Base-by-base conservation (phyloP, 2,888 invertebrate genomes). In the Pheosia tremula region DNA sequence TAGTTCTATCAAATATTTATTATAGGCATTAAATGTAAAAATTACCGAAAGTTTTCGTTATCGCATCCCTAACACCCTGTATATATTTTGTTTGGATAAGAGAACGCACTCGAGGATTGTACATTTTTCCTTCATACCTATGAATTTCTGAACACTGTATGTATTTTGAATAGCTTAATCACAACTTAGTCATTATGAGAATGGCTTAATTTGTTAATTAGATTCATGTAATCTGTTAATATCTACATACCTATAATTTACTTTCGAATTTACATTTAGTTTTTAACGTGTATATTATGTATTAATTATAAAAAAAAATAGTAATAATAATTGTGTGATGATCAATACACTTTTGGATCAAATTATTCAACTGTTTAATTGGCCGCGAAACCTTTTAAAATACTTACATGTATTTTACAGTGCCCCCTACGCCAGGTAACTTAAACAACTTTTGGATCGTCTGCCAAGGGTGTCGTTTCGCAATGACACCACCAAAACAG, bases 241-340 rank as follows among this genome's bases (percentile, higher is more conserved):
- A 24, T 2, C 24, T 24, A 24, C 24, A 41, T 41, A 41, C 59
- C n/a, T n/a, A n/a, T n/a, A 62, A 82, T 82, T 90, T 91, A 77
- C 81, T 91, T 92, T 91, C 90, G 90, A 92, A 91, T 91, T 91
- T 91, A 91, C 78, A 77, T 82, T 87, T 88, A 90, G 84, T 80
- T 84, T 63, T 78, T 87, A 85, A 85, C 79, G 74, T 89, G 86
- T 86, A 87, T 82, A 24, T 24, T 24, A 88, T 77, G 77, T 86
- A 79, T 78, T 79, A 68, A 80, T 70, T 72, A 68, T 73, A 73
- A 71, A 74, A 81, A 83, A 82, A 83, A 83, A 24, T 24, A 24
- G 24, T 91, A 90, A 90, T 89, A 90, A 92, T 91, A 91, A 88
- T 78, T 88, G 92, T 91, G 92, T 91, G 91, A 90, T 88, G 90